Evolutionary conservation across 2,797 vertebrate species (phyloP), one percentile per base, ranked within the genome.

Genomic region (Pseudochromis fuscus): DNA sequence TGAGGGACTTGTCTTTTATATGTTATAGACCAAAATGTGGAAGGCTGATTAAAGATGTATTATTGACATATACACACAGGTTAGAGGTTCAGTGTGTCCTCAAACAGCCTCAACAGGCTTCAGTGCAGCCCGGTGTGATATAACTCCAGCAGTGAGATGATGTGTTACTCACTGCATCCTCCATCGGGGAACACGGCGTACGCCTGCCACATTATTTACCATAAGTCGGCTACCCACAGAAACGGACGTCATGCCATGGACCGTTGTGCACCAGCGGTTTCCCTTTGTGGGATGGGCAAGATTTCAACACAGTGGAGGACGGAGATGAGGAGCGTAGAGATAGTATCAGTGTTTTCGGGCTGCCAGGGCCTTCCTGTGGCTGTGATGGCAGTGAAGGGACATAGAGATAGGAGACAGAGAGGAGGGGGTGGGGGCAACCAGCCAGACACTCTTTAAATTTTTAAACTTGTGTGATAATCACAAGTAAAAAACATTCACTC

Each of bases 281-380:
- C 92, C 92, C 85, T 91, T 87, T 89, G 90, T 89, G 92, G 92
- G 94, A 94, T 87, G 86, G 90, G 86, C 85, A 65, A 87, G 89
- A 94, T 95, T 94, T 94, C 93, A 35, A 94, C 92, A 95, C 85
- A 90, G 81, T 30, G 70, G 88, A 91, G 91, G 92, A 92, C 77
- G 53, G 83, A 90, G 92, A 93, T 85, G 86, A 86, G 86, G 89
- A 91, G 88, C 72, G 8, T 67, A 87, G 76, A 92, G 94, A 94
- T 94, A 86, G 81, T 89, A 94, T 95, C 93, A 92, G 92, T 77
- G 72, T 71, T 82, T 35, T 75, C 0, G 87, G 86, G 88, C 84
- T 92, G 92, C 83, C 90, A 88, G 80, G 81, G 91, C 76, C 91
- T 95, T 95, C 93, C 94, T 95, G 94, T 95, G 93, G 93, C 92